A percentile compares a stretch with the other conserved stretches of the same genome.
Conservation (phyloP, 2,888 invertebrate genomes). For the Himalopsyche tibetana region DNA sequence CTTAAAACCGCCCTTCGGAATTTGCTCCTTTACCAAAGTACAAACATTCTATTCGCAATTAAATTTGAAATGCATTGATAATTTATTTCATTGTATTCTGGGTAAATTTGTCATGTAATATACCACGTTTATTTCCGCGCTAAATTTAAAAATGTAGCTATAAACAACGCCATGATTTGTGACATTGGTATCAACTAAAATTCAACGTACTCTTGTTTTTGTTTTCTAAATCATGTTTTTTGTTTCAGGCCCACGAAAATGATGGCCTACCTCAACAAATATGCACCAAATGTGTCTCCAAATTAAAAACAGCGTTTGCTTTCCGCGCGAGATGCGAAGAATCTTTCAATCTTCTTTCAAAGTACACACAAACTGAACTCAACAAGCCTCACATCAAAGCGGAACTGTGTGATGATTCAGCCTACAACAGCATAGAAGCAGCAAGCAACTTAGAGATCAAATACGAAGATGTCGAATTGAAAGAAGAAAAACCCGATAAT, state of each 20-base stretch:
- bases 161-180: no score
- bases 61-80: no score
- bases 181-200: no score
- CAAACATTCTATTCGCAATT: no score
- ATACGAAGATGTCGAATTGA: background rate
- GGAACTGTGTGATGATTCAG: background rate
- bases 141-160: no score
- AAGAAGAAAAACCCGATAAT: conserved; percentile 48
- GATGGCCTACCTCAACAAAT: conserved; percentile 57
- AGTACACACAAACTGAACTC: background rate
- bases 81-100: no score
- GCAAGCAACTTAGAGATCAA: background rate
- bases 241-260: conserved; percentile 54
- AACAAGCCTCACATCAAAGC: conserved; percentile 18
- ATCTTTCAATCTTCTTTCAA: conserved; percentile 47
- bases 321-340: conserved; percentile 60
- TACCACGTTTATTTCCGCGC: no score
- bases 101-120: no score
- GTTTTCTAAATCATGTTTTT: background rate
- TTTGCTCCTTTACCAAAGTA: no score
- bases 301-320: conserved; percentile 53
- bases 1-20: no score
- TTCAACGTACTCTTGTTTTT: background rate
- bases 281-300: conserved; percentile 58
- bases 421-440: background rate